These are phyloP conservation scores for Galagoides demidoff DNA, from an alignment of 2,797 vertebrate species.

Conservation along the genomic window DNA sequence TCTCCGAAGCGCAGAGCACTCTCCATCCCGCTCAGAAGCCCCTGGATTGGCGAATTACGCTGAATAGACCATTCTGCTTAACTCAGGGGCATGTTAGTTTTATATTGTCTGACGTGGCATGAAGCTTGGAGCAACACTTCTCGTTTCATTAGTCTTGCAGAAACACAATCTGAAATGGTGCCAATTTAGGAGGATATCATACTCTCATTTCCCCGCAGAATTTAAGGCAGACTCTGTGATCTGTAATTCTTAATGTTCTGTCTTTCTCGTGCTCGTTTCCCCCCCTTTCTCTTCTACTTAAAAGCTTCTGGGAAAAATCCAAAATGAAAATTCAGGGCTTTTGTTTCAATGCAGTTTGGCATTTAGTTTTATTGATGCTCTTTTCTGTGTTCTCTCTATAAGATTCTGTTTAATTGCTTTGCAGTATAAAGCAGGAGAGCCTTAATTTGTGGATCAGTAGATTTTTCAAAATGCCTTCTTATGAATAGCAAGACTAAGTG, in stretches of 20 bases:
- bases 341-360: conserved; percentile 81
- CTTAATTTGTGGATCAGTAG: conserved; percentile 80
- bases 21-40: conserved; percentile 73
- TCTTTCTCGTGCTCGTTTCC: conserved; percentile 45
- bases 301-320: conserved; percentile 83
- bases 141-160: conserved; percentile 88
- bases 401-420: conserved; percentile 81
- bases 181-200: conserved; percentile 84
- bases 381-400: conserved; percentile 80
- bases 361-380: conserved; percentile 81
- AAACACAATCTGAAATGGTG: conserved; percentile 85
- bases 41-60: conserved; percentile 81
- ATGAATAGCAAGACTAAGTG: conserved; percentile 79
- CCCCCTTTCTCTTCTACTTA: conserved; percentile 63
- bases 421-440: conserved; percentile 75
- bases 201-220: conserved; percentile 83
- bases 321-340: conserved; percentile 84
- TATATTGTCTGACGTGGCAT: conserved; percentile 86
- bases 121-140: conserved; percentile 88
- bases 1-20: conserved; percentile 57
- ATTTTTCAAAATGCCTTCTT: conserved; percentile 83
- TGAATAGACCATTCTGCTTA: conserved; percentile 86
- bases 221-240: conserved; percentile 79
- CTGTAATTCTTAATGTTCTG: conserved; percentile 78
- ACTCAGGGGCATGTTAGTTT: conserved; percentile 87